Evolutionary conservation across 2,888 invertebrate species (phyloP).

Genomic region (Aphodius granarius): DNA sequence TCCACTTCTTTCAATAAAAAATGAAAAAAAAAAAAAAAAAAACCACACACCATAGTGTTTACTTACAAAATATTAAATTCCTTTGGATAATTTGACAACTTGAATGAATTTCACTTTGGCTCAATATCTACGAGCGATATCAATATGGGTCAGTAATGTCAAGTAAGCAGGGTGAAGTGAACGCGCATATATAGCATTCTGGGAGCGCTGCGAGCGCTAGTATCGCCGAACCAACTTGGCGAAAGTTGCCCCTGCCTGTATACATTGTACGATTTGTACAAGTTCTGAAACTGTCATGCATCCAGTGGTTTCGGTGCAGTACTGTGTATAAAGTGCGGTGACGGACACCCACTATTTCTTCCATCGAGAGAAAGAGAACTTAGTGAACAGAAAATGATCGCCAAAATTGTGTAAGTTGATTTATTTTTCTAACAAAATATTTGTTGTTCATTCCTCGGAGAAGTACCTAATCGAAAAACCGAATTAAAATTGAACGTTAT

Average conservation of each 20-base stretch:
- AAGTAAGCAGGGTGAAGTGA: background rate
- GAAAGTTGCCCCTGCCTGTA: constrained; percentile 39
- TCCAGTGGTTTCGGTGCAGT: constrained; percentile 34
- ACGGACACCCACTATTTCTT: constrained; percentile 30
- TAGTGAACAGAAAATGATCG: background rate
- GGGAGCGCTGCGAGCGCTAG: constrained; percentile 39
- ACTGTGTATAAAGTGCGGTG: constrained; percentile 34
- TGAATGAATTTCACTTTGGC: background rate
- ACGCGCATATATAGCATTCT: constrained; percentile 39
- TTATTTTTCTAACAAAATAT: background rate
- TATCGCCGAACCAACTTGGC: constrained; percentile 39
- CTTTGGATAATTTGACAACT: background rate
- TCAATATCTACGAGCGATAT: constrained; percentile 2
- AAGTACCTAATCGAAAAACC: background rate
- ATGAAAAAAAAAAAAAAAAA: no score
- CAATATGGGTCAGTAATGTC: constrained; percentile 1
- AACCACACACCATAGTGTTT: no score
- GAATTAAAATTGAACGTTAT: background rate
- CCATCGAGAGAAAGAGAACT: background rate
- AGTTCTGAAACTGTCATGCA: constrained; percentile 30
- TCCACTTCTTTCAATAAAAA: no score
- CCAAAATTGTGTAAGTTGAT: constrained; percentile 27
- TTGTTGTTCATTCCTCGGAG: background rate
- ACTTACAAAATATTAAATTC: background rate
- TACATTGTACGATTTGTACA: constrained; percentile 26